Base-by-base conservation (phyloP, 2,113 vertebrate species). In the Piaya cayana region DNA sequence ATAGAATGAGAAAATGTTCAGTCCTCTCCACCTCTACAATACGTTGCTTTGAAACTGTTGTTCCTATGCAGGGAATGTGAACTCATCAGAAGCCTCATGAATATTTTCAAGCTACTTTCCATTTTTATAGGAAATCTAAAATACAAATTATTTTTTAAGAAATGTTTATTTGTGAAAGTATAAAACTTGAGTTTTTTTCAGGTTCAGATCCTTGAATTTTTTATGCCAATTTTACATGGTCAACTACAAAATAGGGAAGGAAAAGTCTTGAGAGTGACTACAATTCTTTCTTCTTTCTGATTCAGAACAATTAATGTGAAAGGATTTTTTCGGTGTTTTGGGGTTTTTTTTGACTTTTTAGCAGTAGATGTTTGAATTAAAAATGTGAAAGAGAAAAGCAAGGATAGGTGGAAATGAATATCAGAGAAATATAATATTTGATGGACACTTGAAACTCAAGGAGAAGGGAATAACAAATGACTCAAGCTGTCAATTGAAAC, bases 61-160 rank as follows among this genome's bases (percentile, higher is more conserved):
- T 60, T 82, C 11, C 2, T 4, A 23, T 8, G 45, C 63, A 34
- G 37, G 50, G 55, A 16, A 62, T 27, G 29, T 42, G 63, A 80
- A 88, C n/a, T 39, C 43, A 49, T 71, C 64, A 50, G 23, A 70
- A 63, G 39, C 42, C 56, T 63, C 7, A 3, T 43, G 9, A 93
- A 86, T 83, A 63, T 92, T 94, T 94, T 81, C 76, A 59, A 75
- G 37, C 15, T 59, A 19, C 75, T 96, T 91, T 60, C 60, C 4
- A 0, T 81, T 86, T 95, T 93, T 67, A 77, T 49, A 60, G 37
- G n/a, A 88, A 94, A 68, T 37, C 11, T 22, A 74, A 26, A 12
- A 32, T 14, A 63, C 2, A 59, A 47, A 64, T 6, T 21, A 15
- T n/a, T 93, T 82, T 90, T n/a, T 55, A 59, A 69, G 68, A 88